Evolutionary conservation across 2,797 vertebrate genomes (phyloP).

Genomic region (Anabas testudineus): DNA sequence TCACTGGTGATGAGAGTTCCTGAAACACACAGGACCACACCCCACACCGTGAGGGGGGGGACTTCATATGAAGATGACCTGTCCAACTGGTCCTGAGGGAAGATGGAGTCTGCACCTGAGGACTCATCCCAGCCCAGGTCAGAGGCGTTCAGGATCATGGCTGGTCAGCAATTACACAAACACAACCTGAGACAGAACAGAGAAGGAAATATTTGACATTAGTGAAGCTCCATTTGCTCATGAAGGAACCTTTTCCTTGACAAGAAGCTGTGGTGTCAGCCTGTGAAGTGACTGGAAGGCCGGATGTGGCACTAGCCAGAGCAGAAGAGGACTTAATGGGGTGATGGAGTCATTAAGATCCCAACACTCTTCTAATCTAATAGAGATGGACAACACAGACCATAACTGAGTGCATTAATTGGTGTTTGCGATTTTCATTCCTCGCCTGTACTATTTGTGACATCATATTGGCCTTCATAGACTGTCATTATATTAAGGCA

Average conservation of each 20-base stretch:
- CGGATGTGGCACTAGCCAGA: conserved; percentile 10
- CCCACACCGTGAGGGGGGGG: conserved; percentile 86
- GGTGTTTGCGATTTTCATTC: not conserved
- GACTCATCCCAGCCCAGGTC: conserved; percentile 81
- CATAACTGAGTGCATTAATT: not conserved
- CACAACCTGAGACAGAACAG: conserved; percentile 53
- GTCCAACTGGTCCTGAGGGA: conserved; percentile 62
- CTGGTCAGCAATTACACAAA: conserved; percentile 45
- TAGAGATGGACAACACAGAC: not conserved
- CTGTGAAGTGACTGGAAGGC: conserved; percentile 6
- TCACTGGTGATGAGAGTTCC: conserved; percentile 92
- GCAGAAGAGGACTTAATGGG: conserved; percentile 11
- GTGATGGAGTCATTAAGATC: conserved; percentile 10
- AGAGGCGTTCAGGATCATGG: conserved; percentile 79
- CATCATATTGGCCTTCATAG: not conserved
- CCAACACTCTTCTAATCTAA: conserved; percentile 5
- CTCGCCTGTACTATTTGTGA: not conserved
- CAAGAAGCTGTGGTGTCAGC: conserved; percentile 30
- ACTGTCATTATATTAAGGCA: not conserved
- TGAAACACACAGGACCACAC: conserved; percentile 90
- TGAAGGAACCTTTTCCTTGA: conserved; percentile 15
- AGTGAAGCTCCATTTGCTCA: conserved; percentile 17
- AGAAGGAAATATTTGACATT: conserved; percentile 20
- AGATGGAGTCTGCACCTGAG: conserved; percentile 70
- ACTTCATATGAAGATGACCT: conserved; percentile 55